Evolutionary conservation across 2,113 vertebrate genomes (phyloP), one percentile per base, ranked within the genome.

Genomic region (Hypocryptadius cinnamomeus): DNA sequence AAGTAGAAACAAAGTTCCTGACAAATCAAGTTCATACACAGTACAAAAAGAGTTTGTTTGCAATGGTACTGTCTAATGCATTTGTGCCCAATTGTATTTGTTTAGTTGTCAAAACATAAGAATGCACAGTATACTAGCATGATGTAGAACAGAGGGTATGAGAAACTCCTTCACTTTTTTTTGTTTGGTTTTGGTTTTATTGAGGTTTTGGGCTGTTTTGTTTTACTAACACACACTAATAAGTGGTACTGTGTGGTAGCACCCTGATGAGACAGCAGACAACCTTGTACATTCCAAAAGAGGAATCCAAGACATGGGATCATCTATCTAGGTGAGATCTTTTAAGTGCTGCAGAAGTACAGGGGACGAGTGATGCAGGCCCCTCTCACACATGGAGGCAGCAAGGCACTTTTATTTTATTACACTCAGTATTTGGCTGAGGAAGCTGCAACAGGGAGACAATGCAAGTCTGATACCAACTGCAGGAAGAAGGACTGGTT

Each of bases 251-350:
- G 35, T 30, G 23, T 6, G 21, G 57, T 7, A n/a, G 40, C 11
- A 39, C 5, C 8, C 12, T 3, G 9, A 18, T 33, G 40, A 66
- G 57, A 47, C 57, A 85, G 53, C 39, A 63, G 61, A 48, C 40
- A 80, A 13, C 30, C 17, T 9, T 24, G 6, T 22, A 27, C 53
- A 10, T 22, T 64, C 27, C 74, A 40, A 18, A 66, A 72, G 37
- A 87, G 48, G 57, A 63, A 74, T 45, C 30, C 23, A 84, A 68
- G 60, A 30, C 8, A 25, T 0, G 0, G 0, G 51, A 21, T 19
- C 35, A 28, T 12, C 37, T 66, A 21, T 19, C 66, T 20, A 10
- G 31, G 74, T 21, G 78, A 12, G 31, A 72, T 59, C 45, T 25
- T 42, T 9, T 8, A 39, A 47, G 37, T 11, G 45, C 31, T 63